Evolutionary conservation across 2,113 vertebrate genomes (phyloP).

Genomic region (Cryptoleucopteryx plumbea): DNA sequence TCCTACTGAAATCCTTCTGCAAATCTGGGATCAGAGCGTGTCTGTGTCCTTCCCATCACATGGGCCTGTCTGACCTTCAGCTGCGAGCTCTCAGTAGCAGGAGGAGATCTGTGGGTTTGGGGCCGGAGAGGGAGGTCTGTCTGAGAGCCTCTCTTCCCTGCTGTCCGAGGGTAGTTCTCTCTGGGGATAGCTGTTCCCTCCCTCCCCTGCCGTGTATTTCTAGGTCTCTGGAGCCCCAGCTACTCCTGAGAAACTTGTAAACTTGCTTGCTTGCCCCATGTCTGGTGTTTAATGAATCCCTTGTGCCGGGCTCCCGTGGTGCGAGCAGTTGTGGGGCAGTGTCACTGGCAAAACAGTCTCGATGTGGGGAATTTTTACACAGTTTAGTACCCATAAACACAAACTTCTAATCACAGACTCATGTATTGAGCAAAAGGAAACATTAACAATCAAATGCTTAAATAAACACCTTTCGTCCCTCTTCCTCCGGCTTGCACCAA

Average conservation of each 20-base stretch:
- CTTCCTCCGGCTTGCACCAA: neutral
- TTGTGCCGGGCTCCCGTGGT: neutral
- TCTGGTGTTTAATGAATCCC: neutral
- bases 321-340: neutral
- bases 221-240: neutral
- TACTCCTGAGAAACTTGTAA: neutral
- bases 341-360: fast-evolving
- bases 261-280: neutral
- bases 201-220: neutral
- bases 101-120: neutral
- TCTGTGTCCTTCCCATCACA: neutral
- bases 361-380: neutral
- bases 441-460: neutral
- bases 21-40: neutral
- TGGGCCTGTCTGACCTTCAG: neutral
- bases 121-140: slow-evolving; percentile 17
- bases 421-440: neutral
- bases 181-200: neutral
- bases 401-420: neutral
- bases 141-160: neutral
- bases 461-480: neutral
- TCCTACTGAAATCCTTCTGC: slow-evolving; percentile 39
- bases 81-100: neutral
- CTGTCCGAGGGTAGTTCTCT: neutral
- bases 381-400: neutral